Base-by-base conservation (phyloP, 2,797 vertebrate genomes). In the Taenioides sp. region DNA sequence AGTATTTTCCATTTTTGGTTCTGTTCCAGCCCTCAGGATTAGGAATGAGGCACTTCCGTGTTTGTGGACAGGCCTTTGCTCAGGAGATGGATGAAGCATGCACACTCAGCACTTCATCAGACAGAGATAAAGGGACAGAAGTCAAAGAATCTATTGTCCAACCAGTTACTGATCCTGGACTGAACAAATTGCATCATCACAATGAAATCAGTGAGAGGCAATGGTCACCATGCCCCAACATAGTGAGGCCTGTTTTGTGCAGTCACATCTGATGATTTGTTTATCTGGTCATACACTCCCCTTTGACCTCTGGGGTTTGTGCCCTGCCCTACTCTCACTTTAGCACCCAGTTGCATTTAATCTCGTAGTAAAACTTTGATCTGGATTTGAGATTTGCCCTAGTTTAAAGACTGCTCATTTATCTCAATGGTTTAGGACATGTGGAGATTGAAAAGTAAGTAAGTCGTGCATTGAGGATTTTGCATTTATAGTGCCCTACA, bases 51-150 rank as follows among this genome's bases (percentile, higher is more conserved):
- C 73, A 75, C 67, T 43, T 28, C 28, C 59, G 55, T 69, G 67
- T 75, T 73, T 67, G 81, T 50, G 62, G 67, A 83, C 71, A 82
- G 43, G 23, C 58, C 14, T 67, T 7, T 34, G 66, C 73, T 61
- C 58, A 20, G 23, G 81, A 65, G 80, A 84, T 60, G 20, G 70
- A 52, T 75, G 72, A 14, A 68, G 49, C 17, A 6, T 69, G 69
- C 63, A 50, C 61, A 66, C 68, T 84, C 69, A 83, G 67, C 75
- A 66, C 10, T 75, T 77, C 78, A 57, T 57, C n/a, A 23, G 27
- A 34, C 2, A 60, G 12, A 70, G 57, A 73, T 78, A 65, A 82
- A 64, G 64, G 71, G 67, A 76, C 49, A 76, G 52, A 65, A 23
- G 72, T 31, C 64, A 74, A 75, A 9, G 27, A 61, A 17, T 14